Conservation (phyloP, 2,113 vertebrate species). For the Grantiella picta region DNA sequence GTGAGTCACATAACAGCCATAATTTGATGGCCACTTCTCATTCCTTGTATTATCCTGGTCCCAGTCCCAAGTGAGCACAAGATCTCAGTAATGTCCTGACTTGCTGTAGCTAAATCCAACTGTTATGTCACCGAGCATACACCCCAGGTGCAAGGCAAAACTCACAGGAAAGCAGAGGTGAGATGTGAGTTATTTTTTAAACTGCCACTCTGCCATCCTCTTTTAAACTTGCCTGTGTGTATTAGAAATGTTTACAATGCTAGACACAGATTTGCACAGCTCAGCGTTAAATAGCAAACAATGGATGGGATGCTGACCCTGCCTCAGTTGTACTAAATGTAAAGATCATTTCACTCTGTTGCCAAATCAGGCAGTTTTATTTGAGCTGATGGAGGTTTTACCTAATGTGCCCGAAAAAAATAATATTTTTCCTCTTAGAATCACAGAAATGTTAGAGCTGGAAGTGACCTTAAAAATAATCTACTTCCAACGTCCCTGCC, state of each 20-base stretch:
- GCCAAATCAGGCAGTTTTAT: neutral
- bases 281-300: neutral
- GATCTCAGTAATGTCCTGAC: neutral
- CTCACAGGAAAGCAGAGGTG: neutral
- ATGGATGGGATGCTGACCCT: neutral
- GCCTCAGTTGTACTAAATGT: neutral
- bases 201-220: neutral
- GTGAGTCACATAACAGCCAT: neutral
- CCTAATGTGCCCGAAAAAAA: neutral
- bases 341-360: neutral
- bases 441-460: neutral
- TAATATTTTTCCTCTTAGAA: neutral
- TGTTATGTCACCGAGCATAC: neutral
- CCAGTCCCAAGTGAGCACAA: neutral
- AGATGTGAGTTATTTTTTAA: neutral
- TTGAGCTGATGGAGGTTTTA: neutral
- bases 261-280: neutral
- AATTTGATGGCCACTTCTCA: neutral
- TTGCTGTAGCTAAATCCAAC: neutral
- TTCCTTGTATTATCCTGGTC: neutral
- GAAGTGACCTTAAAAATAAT: neutral
- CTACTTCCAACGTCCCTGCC: neutral
- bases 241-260: neutral
- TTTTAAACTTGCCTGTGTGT: neutral
- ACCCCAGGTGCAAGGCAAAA: neutral